Evolutionary conservation across 92 coral and sea anemone species (phyloP), one percentile per base, ranked within the genome.

Genomic region (Anthopleura xanthogrammica): DNA sequence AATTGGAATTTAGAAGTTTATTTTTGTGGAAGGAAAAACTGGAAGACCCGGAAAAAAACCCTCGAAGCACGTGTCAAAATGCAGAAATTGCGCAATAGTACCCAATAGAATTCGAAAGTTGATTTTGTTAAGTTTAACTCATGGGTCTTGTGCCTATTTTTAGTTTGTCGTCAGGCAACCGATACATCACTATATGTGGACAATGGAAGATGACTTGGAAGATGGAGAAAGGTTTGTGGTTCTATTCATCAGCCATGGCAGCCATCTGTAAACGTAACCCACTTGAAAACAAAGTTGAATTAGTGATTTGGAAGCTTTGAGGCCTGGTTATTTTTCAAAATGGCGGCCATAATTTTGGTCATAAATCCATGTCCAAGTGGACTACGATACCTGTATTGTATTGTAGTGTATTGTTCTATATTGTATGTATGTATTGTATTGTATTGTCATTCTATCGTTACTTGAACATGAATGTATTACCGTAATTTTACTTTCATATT

Each of bases 241-340:
- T 29, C 12, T 62, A 20, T 0, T n/a, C 6, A 29, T 7, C 70
- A 62, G 70, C 70, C 1, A 11, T n/a, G 12, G 70, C 70, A 22
- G 70, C 36, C 70, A 62, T 68, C 41, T 36, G 29, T 19, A 36
- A 68, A 9, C 41, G 74, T 68, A 68, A 24, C 41, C 42, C 8
- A 43, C 43, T 16, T 68, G 74, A 68, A 68, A 9, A 29, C 17
- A 43, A 68, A 42, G 74, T 4, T 7, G 19, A 8, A 62, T 62
- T 1, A 5, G 70, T 13, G 29, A 62, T 0, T 62, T 4, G 29
- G 19, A 14, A 29, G 11, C 64, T 23, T 62, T 20, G 70, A 41
- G n/a, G 79, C 41, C 29, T 75, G 62, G 80, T 77, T 80, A 41
- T 14, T 64, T 80, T 60, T 43, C 41, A 65, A 80, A 29, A 60